Evolutionary conservation across 2,797 vertebrate genomes (phyloP), one percentile per base, ranked within the genome.

Genomic region (Remorina albescens): DNA sequence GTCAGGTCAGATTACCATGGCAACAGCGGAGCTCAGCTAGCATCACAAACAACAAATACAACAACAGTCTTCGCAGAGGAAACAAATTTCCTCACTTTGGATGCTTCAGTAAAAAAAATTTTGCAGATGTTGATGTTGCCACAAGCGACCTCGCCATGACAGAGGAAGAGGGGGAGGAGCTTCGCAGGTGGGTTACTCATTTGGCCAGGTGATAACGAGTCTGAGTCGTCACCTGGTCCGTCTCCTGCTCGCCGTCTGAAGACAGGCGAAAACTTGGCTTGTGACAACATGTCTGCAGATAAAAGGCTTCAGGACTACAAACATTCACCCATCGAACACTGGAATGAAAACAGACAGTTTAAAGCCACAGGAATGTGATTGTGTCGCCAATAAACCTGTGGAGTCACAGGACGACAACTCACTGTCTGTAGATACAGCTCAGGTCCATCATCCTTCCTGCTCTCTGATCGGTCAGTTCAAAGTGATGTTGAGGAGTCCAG

Each of bases 1-100:
- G 87, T 90, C 89, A 9, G 67, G 79, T 86, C 66, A 54, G 79
- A 77, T 89, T 73, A 81, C 74, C 75, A 4, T 83, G 85, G 86
- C 74, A 83, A 88, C 77, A 50, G 58, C 71, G 58, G 63, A 67
- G 69, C 74, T 74, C 23, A 44, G 74, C 59, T 64, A 89, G 76
- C 82, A 71, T 82, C 55, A 83, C 25, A 51, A 70, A 68, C 50
- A 71, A 55, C 65, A 15, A 62, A 53, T 74, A 64, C 65, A 74
- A 30, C 70, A 73, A 87, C 75, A 89, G 81, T 85, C 83, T 15
- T 26, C 50, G 61, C 2, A 78, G 32, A 54, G 28, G 65, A 74
- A 66, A 12, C 70, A 8, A 30, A 30, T 6, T 32, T 47, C 71
- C 68, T 61, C 60, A 78, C 44, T 66, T 72, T 73, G 49, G 13